Base-by-base conservation (phyloP, 2,888 invertebrate genomes). In the Sipunculus nudus region DNA sequence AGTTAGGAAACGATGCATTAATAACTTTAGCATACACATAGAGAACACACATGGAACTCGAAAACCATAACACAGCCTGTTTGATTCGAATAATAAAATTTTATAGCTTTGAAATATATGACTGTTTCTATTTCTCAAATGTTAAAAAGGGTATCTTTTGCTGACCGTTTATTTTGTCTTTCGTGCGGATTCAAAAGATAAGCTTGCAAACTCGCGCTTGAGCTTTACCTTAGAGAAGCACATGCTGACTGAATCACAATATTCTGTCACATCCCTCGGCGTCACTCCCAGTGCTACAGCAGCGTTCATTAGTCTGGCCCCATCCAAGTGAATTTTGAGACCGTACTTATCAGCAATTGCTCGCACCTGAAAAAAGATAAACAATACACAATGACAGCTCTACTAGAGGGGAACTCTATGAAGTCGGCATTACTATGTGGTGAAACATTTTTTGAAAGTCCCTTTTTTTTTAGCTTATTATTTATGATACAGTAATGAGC, bases 231-330 rank as follows among this genome's bases (percentile, higher is more conserved):
- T 96, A 78, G 95, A 96, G 68, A 98, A 88, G 80, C 97, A 97
- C 75, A 95, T 89, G 55, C 90, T 90, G 2, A 96, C 89, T 1
- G 92, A 91, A 80, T 93, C 92, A 65, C 91, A 91, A 69, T 89
- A 88, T 59, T 88, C 84, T 3, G 88, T 89, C 23, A 96, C 87
- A 41, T 90, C 85, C 25, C 87, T 84, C 0, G 89, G 88, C 0
- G 89, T 80, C 50, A 89, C 85, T 32, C 88, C 87, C 32, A 89
- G 85, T 48, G 89, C 88, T n/a, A 89, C 87, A 0, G 91, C 89
- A 2, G 96, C 96, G 85, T 97, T 96, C 87, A 95, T 90, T 60
- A 98, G 80, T 56, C 97, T 86, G 0, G 97, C 96, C 0, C 97
- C 98, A 81, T 98, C 98, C 90, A 96, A 88, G 84, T 98, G 98